phyloP scores from a whole-genome alignment of 2,113 vertebrate genomes.

The Orthonyx spaldingii region DNA sequence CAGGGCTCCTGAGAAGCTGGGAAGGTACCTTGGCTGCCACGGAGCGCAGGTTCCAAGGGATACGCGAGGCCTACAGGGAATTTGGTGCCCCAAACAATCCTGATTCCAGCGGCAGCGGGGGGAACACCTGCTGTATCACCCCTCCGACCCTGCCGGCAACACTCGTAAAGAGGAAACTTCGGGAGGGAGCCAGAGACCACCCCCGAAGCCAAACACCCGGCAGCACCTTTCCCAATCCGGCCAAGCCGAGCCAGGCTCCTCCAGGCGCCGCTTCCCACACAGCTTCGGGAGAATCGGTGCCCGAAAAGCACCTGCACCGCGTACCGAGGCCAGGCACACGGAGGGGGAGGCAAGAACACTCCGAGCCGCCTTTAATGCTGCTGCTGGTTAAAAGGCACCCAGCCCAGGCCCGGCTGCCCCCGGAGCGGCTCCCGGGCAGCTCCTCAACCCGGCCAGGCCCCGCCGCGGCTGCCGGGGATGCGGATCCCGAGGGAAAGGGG shows the following conservation, averaged over 20 bases:
- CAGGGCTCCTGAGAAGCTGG: background rate
- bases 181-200: background rate
- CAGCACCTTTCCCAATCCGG: background rate
- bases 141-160: background rate
- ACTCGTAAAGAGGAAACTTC: background rate
- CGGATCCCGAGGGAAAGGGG: background rate
- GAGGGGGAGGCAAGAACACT: background rate
- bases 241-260: background rate
- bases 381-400: background rate
- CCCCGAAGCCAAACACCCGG: background rate
- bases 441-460: constrained; percentile 29
- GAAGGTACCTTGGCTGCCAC: background rate
- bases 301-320: background rate
- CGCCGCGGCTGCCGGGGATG: background rate
- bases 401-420: constrained; percentile 20
- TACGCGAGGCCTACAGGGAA: constrained; percentile 14
- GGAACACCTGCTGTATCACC: background rate
- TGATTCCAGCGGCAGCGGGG: background rate
- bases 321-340: background rate
- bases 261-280: background rate
- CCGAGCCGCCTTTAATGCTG: background rate
- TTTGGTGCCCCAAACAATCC: background rate
- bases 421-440: background rate
- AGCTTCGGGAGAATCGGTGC: background rate
- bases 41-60: constrained; percentile 18